Conservation (phyloP, 2,113 vertebrate genomes). For the Gopherus flavomarginatus region DNA sequence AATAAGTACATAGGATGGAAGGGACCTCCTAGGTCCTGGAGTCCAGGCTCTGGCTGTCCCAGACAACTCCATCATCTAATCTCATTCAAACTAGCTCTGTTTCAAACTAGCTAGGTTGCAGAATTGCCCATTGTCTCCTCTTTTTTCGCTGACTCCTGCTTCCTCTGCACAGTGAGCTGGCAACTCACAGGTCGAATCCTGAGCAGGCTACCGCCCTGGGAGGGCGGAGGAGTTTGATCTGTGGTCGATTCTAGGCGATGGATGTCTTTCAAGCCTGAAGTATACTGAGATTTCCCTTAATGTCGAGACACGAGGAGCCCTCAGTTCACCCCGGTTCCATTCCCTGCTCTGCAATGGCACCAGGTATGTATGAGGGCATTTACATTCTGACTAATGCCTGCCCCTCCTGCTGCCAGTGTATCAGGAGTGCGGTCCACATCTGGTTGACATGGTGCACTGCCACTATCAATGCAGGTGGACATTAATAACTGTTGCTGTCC, state of each 20-base stretch:
- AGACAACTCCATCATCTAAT: not conserved
- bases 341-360: not conserved
- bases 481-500: not conserved
- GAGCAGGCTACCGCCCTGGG: not conserved
- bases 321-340: not conserved
- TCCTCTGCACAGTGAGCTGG: not conserved
- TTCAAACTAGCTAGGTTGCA: not conserved
- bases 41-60: accelerated
- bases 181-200: not conserved
- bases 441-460: not conserved
- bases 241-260: not conserved
- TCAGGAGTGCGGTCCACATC: not conserved
- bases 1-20: too few relatives aligned
- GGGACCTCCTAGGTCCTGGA: too few relatives aligned
- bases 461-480: not conserved
- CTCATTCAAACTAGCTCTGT: not conserved
- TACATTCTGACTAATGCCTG: not conserved
- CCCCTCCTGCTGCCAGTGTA: too few relatives aligned
- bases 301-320: not conserved
- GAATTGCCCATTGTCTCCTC: not conserved
- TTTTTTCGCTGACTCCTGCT: not conserved
- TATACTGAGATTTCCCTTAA: not conserved
- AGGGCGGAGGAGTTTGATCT: not conserved
- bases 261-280: not conserved
- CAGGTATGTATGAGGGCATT: not conserved